A percentile compares a stretch with the other conserved stretches of the same genome.
phyloP scores from a whole-genome alignment of 1,140 invertebrate genomes.

The Drosophila asahinai region DNA sequence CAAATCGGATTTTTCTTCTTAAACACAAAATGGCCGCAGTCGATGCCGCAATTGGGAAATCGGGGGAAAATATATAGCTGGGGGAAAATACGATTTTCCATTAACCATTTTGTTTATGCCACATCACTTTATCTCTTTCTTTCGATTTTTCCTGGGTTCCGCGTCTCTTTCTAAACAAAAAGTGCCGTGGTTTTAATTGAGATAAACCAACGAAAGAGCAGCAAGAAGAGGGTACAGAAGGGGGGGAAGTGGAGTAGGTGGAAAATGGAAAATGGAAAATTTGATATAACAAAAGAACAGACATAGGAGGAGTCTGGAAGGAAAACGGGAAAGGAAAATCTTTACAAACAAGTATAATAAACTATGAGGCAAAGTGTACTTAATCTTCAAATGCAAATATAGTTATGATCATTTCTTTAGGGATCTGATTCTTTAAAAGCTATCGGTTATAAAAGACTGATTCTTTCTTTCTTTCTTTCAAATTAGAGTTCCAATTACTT shows the following conservation, averaged over 20 bases:
- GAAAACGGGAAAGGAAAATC: not conserved
- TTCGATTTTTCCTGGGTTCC: not conserved
- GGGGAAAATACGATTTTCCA: conserved; percentile 28
- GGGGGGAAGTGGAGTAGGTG: not conserved
- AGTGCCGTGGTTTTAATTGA: conserved; percentile 66
- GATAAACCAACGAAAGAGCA: conserved; percentile 72
- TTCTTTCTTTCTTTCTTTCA: too few species aligned
- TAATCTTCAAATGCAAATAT: not conserved
- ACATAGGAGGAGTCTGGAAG: not conserved
- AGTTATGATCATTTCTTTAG: too few species aligned
- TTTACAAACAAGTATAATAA: too few species aligned
- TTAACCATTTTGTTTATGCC: conserved; percentile 58
- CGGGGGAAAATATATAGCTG: conserved; percentile 6
- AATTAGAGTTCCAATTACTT: too few species aligned
- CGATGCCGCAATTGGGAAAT: conserved; percentile 31
- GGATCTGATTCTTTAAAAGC: too few species aligned
- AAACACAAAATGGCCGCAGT: conserved; percentile 45
- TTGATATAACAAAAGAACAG: not conserved
- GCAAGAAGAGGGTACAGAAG: conserved; percentile 1
- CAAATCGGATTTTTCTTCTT: conserved; percentile 6
- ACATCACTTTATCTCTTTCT: conserved; percentile 5
- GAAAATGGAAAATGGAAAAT: conserved; percentile 13
- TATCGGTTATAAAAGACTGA: too few species aligned
- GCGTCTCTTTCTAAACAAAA: conserved; percentile 57
- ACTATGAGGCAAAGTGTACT: too few species aligned